phyloP scores from a whole-genome alignment of 2,888 invertebrate genomes.

The Danaus chrysippus region DNA sequence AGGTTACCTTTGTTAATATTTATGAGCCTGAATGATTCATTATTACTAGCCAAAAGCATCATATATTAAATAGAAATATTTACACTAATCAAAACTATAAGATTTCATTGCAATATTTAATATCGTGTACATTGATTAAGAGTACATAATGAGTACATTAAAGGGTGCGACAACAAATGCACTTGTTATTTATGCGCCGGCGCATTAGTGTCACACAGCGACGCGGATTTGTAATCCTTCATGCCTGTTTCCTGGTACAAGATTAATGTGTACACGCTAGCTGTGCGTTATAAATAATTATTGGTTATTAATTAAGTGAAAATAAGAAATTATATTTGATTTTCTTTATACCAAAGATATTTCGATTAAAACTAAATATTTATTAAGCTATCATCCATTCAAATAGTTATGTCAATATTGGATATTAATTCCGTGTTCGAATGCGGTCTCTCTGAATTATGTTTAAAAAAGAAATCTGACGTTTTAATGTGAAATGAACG shows the following conservation, averaged over 20 bases:
- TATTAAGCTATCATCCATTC: no score
- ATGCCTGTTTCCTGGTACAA: constrained; percentile 33
- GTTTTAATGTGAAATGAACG: constrained; percentile 15
- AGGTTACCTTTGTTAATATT: constrained; percentile 29
- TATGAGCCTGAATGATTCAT: constrained; percentile 23
- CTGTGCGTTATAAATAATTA: neutral
- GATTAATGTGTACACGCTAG: neutral
- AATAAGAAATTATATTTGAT: neutral
- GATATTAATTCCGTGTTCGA: no score
- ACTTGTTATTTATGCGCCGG: constrained; percentile 9
- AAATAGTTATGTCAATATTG: no score
- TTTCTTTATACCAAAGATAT: no score
- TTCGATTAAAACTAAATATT: no score
- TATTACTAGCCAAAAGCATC: constrained; percentile 3
- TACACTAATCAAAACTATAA: neutral
- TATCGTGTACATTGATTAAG: neutral
- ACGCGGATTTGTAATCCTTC: constrained; percentile 30
- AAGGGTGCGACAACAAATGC: constrained; percentile 5
- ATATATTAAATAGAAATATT: neutral
- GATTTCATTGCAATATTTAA: neutral
- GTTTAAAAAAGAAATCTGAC: neutral
- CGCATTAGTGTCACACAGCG: constrained; percentile 21
- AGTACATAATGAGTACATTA: neutral
- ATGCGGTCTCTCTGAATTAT: no score
- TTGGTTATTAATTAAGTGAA: constrained; percentile 3